Evolutionary conservation across 1,140 invertebrate species (phyloP).

Genomic region (Drosophila bifasciata): DNA sequence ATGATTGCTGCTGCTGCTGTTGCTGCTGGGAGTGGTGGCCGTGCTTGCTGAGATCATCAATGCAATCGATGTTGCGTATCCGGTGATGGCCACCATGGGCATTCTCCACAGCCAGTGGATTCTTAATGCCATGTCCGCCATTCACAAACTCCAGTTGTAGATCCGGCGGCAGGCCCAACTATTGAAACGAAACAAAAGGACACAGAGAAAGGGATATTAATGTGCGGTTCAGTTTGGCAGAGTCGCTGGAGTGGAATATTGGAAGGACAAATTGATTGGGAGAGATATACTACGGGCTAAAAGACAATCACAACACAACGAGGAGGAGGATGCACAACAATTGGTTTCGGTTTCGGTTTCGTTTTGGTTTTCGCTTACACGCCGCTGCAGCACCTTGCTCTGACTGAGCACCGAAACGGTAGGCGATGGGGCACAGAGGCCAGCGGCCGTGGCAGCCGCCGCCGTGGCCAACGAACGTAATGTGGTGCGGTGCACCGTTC

Average conservation of each 20-base stretch:
- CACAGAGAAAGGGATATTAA: constrained; percentile 8
- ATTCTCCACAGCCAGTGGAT: constrained; percentile 93
- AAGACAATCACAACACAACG: constrained; percentile 30
- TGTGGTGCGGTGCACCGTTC: constrained; percentile 66
- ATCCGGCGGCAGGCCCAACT: constrained; percentile 94
- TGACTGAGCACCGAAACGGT: constrained; percentile 85
- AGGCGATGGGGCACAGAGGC: constrained; percentile 70
- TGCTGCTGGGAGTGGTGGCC: constrained; percentile 68
- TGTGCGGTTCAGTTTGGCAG: too few relatives aligned
- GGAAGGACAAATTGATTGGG: not conserved
- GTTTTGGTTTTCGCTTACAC: constrained; percentile 87
- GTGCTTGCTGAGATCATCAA: constrained; percentile 80
- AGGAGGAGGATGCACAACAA: not conserved
- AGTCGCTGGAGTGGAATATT: not conserved
- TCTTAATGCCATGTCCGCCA: constrained; percentile 99
- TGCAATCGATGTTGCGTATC: constrained; percentile 85
- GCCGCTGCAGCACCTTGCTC: constrained; percentile 92
- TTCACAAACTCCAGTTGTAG: constrained; percentile 98
- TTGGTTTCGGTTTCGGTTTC: not conserved
- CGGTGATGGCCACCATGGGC: constrained; percentile 85
- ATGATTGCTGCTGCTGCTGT: constrained; percentile 20
- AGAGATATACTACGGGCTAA: not conserved
- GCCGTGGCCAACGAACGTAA: constrained; percentile 60
- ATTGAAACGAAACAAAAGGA: constrained; percentile 59
- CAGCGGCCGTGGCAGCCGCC: constrained; percentile 64